Evolutionary conservation across 2,797 vertebrate genomes (phyloP), one percentile per base, ranked within the genome.

Genomic region (Dendrocincla tyrannina): DNA sequence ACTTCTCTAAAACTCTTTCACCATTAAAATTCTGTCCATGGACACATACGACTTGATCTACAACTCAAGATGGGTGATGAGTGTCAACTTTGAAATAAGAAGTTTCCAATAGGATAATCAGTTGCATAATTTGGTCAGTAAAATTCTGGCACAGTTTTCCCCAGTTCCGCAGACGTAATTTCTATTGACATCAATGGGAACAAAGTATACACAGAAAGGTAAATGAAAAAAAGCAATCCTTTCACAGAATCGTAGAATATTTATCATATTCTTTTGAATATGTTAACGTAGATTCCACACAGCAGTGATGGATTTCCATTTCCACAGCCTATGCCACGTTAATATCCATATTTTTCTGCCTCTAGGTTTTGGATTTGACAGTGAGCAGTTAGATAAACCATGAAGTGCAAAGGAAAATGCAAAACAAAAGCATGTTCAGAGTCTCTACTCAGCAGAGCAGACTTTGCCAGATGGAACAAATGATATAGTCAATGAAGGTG

Each of bases 401-500:
- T 41, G n/a, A 84, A 93, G 17, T 66, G 79, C 62, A 89, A 92
- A 92, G 25, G 22, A 79, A 88, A 91, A 91, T 64, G 33, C 17
- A 87, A 89, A 94, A 56, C 27, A 89, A 94, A 96, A 76, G 35
- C 28, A 49, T 77, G 35, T 17, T 81, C 50, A 68, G 20, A 78
- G 49, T 72, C 32, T 76, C 56, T 49, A 24, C 25, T 64, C 59
- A 89, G 10, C 59, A 53, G 27, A 18, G 22, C 47, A 72, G 70
- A 47, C 33, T 53, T 73, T 39, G 41, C 73, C 88, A 95, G 67
- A 86, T 63, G 60, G 60, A 95, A 64, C 66, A 95, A 85, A 86
- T 86, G 58, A 94, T 68, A 63, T 50, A 63, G 91, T 80, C 92
- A 96, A 20, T 88, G 77, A 91, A 94, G 76, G 66, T 78, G 56